phyloP scores from a whole-genome alignment of 2,888 invertebrate genomes.

The Balanococcus diminutus region DNA sequence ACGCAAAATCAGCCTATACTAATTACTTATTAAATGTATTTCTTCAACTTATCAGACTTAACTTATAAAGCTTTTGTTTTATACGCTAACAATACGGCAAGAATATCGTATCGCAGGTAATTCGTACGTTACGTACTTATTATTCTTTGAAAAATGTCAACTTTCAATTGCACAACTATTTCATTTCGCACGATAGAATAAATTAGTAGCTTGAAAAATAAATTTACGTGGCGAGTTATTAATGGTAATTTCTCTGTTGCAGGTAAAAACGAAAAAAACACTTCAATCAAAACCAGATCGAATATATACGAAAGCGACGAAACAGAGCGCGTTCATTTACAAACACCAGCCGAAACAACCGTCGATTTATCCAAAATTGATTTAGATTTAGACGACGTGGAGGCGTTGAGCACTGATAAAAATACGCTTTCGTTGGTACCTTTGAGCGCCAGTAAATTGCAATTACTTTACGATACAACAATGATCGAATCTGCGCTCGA shows the following conservation, averaged over 20 bases:
- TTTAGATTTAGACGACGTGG: constrained; percentile 58
- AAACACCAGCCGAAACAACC: not conserved
- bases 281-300: not conserved
- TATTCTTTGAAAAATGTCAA: not conserved
- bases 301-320: not conserved
- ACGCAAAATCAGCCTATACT: not conserved
- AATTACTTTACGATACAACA: constrained; percentile 82
- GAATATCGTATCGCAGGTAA: not conserved
- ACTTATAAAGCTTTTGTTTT: not conserved
- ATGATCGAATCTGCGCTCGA: constrained; percentile 90
- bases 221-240: not conserved
- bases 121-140: not conserved
- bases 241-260: no score
- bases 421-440: constrained; percentile 56
- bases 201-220: no score
- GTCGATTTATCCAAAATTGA: constrained; percentile 57
- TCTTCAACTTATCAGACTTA: no score
- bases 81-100: not conserved
- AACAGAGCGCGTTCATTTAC: not conserved
- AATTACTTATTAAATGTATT: not conserved
- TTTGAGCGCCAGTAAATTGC: constrained; percentile 75
- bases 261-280: not conserved
- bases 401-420: constrained; percentile 47
- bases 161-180: not conserved
- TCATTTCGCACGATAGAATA: no score